Evolutionary conservation across 92 coral and sea anemone genomes (phyloP).

Genomic region (Paragorgia papillata): DNA sequence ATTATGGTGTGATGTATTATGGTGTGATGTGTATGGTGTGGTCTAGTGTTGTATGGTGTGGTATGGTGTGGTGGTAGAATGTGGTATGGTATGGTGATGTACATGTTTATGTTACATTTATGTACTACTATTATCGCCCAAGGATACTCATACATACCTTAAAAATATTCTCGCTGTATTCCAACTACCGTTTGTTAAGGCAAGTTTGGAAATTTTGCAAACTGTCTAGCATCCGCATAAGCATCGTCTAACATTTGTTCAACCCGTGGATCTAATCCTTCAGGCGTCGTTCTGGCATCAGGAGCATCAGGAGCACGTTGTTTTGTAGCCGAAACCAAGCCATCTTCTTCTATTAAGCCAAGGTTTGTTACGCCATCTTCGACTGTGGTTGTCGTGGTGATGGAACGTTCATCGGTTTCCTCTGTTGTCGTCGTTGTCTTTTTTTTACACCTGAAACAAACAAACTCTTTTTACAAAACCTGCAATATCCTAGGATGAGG

Average conservation of each 20-base stretch:
- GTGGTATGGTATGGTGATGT: no score
- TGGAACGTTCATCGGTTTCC: conserved; percentile 12
- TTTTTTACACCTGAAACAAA: background rate
- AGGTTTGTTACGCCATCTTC: conserved; percentile 21
- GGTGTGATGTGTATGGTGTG: no score
- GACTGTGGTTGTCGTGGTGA: background rate
- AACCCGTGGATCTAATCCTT: conserved; percentile 16
- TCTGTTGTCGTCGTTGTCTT: background rate
- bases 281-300: background rate
- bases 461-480: no score
- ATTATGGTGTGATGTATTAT: no score
- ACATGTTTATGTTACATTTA: no score
- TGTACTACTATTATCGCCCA: no score
- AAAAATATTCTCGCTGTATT: background rate
- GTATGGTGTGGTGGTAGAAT: no score
- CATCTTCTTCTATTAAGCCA: conserved; percentile 23
- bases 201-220: conserved; percentile 41
- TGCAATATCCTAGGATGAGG: no score
- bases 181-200: background rate
- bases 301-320: conserved; percentile 15
- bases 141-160: conserved; percentile 8
- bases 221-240: conserved; percentile 44
- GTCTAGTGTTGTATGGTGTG: no score
- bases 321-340: conserved; percentile 32
- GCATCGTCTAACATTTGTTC: conserved; percentile 39